Conservation (phyloP, 2,888 invertebrate species). For the Dichetophora obliterata region DNA sequence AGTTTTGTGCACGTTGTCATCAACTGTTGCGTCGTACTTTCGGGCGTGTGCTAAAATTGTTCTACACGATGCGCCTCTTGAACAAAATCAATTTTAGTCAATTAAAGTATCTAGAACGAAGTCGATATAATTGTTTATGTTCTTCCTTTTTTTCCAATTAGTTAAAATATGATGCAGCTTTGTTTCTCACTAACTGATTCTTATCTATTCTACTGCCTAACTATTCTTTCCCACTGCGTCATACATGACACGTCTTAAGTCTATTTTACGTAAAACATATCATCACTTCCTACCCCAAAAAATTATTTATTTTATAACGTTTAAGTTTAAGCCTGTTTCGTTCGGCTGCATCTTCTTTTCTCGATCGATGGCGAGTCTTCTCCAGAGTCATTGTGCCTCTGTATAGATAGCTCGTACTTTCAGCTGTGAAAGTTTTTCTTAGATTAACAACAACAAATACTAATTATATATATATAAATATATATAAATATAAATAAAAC, state of each 20-base stretch:
- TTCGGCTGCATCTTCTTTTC: not conserved
- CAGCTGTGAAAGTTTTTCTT: conserved; percentile 56
- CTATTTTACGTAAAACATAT: conserved; percentile 36
- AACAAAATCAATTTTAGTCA: conserved; percentile 68
- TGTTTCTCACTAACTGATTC: too few species aligned
- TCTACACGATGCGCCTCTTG: conserved; percentile 19
- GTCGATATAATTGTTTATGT: too few species aligned
- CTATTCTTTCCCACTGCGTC: not conserved
- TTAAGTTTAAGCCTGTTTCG: not conserved
- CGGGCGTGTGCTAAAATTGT: not conserved
- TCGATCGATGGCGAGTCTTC: not conserved
- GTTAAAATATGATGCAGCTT: too few species aligned
- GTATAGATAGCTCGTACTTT: conserved; percentile 16
- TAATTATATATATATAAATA: conserved; percentile 34
- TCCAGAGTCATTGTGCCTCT: conserved; percentile 5
- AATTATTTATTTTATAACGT: not conserved
- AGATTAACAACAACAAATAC: conserved; percentile 50
- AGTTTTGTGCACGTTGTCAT: not conserved
- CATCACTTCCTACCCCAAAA: conserved; percentile 8
- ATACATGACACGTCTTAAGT: not conserved
- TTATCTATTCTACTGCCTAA: not conserved
- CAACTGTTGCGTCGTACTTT: not conserved
- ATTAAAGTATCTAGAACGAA: conserved; percentile 53
- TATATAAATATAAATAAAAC: conserved; percentile 26
- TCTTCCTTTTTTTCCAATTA: too few species aligned